Evolutionary conservation across 2,797 vertebrate genomes (phyloP).

Genomic region (Enteromius afrohamiltoni): DNA sequence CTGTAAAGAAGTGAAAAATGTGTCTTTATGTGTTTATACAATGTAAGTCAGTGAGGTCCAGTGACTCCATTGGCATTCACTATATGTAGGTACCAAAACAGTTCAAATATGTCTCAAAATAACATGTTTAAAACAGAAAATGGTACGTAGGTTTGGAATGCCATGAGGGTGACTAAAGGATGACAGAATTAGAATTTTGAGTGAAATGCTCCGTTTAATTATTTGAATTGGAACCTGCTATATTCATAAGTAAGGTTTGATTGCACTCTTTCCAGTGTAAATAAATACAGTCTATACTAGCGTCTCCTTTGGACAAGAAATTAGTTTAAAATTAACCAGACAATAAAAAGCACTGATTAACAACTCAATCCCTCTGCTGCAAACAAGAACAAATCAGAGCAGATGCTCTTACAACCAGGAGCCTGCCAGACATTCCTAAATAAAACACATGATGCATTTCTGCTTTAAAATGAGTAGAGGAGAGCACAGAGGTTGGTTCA

Average conservation of each 20-base stretch:
- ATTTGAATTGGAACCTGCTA: slow-evolving; percentile 29
- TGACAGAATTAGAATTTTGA: background rate
- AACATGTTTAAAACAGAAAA: background rate
- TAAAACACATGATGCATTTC: slow-evolving; percentile 29
- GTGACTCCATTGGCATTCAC: background rate
- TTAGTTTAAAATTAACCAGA: slow-evolving; percentile 5
- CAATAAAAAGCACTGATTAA: slow-evolving; percentile 35
- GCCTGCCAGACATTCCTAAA: slow-evolving; percentile 24
- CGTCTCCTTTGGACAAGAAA: background rate
- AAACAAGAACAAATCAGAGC: slow-evolving; percentile 19
- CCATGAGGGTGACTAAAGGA: background rate
- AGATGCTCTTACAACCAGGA: slow-evolving; percentile 22
- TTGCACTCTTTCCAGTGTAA: slow-evolving; percentile 2
- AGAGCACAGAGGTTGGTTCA: slow-evolving; percentile 60
- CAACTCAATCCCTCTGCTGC: slow-evolving; percentile 8
- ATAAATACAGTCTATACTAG: slow-evolving; percentile 7
- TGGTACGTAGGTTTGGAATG: background rate
- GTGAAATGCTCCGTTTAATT: background rate
- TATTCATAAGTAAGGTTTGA: background rate
- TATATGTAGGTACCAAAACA: background rate
- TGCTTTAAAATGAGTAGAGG: slow-evolving; percentile 44
- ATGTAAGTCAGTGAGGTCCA: background rate
- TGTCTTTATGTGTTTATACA: background rate
- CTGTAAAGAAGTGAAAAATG: background rate
- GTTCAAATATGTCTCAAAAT: background rate